These are phyloP conservation scores for Xyrauchen texanus DNA, from an alignment of 2,113 vertebrate species.

Conservation along the genomic window DNA sequence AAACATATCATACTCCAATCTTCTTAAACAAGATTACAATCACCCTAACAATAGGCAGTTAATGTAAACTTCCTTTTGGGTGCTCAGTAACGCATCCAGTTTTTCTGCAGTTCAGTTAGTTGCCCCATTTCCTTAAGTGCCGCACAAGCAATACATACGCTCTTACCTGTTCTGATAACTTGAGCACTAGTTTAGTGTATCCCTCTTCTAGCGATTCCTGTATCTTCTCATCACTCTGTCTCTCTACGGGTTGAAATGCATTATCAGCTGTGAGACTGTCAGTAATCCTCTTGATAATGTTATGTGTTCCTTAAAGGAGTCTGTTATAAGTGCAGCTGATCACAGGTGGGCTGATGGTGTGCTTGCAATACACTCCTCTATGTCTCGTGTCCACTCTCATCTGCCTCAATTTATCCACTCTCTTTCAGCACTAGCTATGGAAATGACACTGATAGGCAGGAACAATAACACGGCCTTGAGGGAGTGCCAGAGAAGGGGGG, in stretches of 20 bases:
- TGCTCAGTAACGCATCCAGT: conserved; percentile 1
- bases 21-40: not conserved
- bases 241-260: not conserved
- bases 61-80: not conserved
- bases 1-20: not conserved
- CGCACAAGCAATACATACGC: not conserved
- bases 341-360: conserved; percentile 16
- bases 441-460: conserved; percentile 61
- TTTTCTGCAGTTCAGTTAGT: conserved; percentile 5
- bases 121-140: not conserved
- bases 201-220: conserved; percentile 13
- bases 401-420: conserved; percentile 58
- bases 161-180: conserved; percentile 20
- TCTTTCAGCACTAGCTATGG: conserved; percentile 64
- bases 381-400: conserved; percentile 60
- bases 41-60: not conserved
- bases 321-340: not conserved
- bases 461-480: conserved; percentile 58
- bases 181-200: not conserved
- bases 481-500: conserved; percentile 45
- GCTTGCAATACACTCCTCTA: conserved; percentile 14
- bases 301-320: conserved; percentile 38
- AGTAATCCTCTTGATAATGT: conserved; percentile 23
- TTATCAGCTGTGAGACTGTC: conserved; percentile 19
- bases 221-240: conserved; percentile 19